Evolutionary conservation across 2,797 vertebrate genomes (phyloP), one percentile per base, ranked within the genome.

Genomic region (Mormyrops attenuatus): DNA sequence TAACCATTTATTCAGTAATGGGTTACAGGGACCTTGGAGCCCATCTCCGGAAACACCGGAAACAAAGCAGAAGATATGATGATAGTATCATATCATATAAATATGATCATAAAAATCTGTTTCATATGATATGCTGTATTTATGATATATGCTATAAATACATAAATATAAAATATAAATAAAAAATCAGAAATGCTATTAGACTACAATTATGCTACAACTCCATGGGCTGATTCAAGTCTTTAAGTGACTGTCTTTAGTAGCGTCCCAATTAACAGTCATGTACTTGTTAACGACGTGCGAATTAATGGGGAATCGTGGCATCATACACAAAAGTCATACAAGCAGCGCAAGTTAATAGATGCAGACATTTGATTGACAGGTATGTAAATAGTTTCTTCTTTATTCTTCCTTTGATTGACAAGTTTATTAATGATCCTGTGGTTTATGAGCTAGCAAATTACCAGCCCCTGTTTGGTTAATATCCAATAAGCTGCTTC

Each of bases 351-450:
- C 17, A 30, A 30, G 44, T 52, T 22, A 85, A 85, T 85, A 52
- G 49, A 52, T 50, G 44, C 82, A 52, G 82, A 49, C 44, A 50
- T 85, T 44, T 85, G 44, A 85, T 30, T 85, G 82, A 85, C 47
- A 85, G 47, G 47, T 52, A 52, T 15, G 44, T 30, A 85, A 85
- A 85, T 52, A 30, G 49, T 50, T 52, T 82, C 38, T 22, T 44
- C 44, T 30, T 49, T 85, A 85, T 85, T 85, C 13, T 52, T 5
- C 11, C 47, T 85, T 84, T 85, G 82, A 85, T 26, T 26, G 77
- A 82, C 77, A 47, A 47, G 77, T 11, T 47, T 82, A 82, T 82
- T 82, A 82, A 82, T 47, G 49, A 85, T 85, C 82, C 49, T 30
- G 47, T 30, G 82, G 8, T 85, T 52, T 85, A 30, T 85, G 82